Evolutionary conservation across 2,888 invertebrate genomes (phyloP).

Genomic region (Anoncus sp.): DNA sequence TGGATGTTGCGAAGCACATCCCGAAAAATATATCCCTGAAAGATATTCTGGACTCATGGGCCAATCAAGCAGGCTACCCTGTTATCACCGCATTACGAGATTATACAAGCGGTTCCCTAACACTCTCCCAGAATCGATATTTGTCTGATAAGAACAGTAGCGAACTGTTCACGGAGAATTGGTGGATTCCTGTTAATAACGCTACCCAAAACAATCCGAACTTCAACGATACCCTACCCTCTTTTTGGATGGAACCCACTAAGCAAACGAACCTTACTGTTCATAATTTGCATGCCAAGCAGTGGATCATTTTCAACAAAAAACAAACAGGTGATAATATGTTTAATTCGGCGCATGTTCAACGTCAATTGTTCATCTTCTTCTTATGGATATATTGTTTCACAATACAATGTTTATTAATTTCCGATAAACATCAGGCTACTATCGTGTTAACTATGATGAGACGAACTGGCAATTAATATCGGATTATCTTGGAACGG

Average conservation of each 20-base stretch:
- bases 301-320: slow-evolving; percentile 87
- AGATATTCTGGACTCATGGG: slow-evolving; percentile 85
- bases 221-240: slow-evolving; percentile 84
- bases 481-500: slow-evolving; percentile 63
- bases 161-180: slow-evolving; percentile 57
- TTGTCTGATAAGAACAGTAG: slow-evolving; percentile 22
- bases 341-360: no score
- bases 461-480: slow-evolving; percentile 77
- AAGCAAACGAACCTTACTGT: slow-evolving; percentile 72
- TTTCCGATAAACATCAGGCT: slow-evolving; percentile 70
- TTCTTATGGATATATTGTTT: background rate
- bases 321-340: slow-evolving; percentile 87
- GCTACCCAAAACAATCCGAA: slow-evolving; percentile 67
- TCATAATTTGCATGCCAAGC: slow-evolving; percentile 77
- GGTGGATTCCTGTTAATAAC: slow-evolving; percentile 79
- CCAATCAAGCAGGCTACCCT: slow-evolving; percentile 88
- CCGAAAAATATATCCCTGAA: slow-evolving; percentile 54
- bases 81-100: slow-evolving; percentile 85
- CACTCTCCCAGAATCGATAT: slow-evolving; percentile 82
- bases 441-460: slow-evolving; percentile 82
- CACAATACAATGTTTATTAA: background rate
- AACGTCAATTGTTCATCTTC: background rate
- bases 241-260: slow-evolving; percentile 82
- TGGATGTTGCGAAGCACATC: slow-evolving; percentile 69
- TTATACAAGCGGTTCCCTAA: slow-evolving; percentile 82